A percentile compares a stretch with the other conserved stretches of the same genome.
Evolutionary conservation across 2,797 vertebrate species (phyloP).

Genomic region (Schizopygopsis malacanthus): DNA sequence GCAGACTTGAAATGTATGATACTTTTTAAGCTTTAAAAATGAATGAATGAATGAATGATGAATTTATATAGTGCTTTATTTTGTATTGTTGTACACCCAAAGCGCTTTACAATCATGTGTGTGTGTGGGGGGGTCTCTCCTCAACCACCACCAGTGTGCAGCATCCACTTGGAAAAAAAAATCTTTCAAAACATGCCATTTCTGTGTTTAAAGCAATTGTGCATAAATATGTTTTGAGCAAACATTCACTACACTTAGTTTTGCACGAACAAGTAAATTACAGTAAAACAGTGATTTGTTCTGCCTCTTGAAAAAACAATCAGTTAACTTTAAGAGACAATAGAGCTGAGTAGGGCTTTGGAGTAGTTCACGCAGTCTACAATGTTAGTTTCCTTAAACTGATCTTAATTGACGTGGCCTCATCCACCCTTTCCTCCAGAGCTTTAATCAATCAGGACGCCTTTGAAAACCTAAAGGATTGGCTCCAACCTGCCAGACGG

Average conservation of each 20-base stretch:
- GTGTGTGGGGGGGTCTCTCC: too few relatives aligned
- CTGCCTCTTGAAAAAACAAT: conserved; percentile 43
- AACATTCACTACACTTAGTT: neutral
- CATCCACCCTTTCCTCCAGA: conserved; percentile 77
- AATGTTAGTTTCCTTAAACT: conserved; percentile 66
- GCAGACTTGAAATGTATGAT: conserved; percentile 52
- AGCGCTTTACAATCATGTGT: too few relatives aligned
- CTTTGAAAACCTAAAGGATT: conserved; percentile 77
- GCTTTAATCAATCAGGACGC: conserved; percentile 77
- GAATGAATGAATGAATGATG: too few relatives aligned
- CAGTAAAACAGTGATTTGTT: neutral
- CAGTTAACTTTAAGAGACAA: conserved; percentile 61
- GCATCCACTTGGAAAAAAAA: conserved; percentile 28
- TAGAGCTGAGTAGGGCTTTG: conserved; percentile 60
- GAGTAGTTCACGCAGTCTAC: conserved; percentile 49
- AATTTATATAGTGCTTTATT: too few relatives aligned
- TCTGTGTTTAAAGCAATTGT: neutral
- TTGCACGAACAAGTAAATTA: neutral
- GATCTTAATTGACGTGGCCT: conserved; percentile 68
- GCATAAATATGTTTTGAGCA: neutral
- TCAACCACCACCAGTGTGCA: too few relatives aligned
- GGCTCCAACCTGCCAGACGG: conserved; percentile 68
- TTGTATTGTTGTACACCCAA: too few relatives aligned
- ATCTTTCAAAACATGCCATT: neutral
- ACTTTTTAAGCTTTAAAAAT: conserved; percentile 35